Conservation (phyloP, 2,888 invertebrate genomes). For the Gisinianus flammeolus region DNA sequence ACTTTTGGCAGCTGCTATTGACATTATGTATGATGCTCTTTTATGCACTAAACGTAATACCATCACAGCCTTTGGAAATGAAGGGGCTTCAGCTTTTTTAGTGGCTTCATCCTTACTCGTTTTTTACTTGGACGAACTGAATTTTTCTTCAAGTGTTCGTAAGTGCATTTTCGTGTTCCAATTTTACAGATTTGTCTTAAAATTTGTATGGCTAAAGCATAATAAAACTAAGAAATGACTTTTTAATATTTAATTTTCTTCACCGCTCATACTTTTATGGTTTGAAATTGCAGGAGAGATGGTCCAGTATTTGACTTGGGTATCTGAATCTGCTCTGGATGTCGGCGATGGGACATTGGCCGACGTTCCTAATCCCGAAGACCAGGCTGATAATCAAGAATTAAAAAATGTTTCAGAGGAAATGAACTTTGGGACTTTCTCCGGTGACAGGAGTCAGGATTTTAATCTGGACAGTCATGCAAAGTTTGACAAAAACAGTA, state of each 20-base stretch:
- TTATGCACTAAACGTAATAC: background rate
- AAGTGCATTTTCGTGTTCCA: too few relatives aligned
- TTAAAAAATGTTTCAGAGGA: background rate
- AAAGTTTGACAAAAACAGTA: conserved; percentile 20
- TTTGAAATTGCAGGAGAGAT: background rate
- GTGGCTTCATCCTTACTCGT: background rate
- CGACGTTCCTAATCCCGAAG: background rate
- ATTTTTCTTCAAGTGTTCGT: background rate
- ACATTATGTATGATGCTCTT: conserved; percentile 18
- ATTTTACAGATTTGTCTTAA: too few relatives aligned
- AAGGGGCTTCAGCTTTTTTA: conserved; percentile 19
- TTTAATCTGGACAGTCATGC: background rate
- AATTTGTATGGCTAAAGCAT: too few relatives aligned
- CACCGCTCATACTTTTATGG: too few relatives aligned
- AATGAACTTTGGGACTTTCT: background rate
- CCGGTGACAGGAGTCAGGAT: background rate
- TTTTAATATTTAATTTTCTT: background rate
- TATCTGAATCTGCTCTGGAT: background rate
- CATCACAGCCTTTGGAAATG: conserved; percentile 20
- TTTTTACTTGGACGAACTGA: background rate
- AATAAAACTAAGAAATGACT: background rate
- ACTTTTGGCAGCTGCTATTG: conserved; percentile 2
- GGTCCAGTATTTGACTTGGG: background rate
- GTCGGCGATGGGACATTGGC: background rate
- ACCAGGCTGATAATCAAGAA: background rate